A percentile compares a stretch with the other conserved stretches of the same genome.
phyloP scores from a whole-genome alignment of 2,113 vertebrate genomes.

The Eclectus roratus region DNA sequence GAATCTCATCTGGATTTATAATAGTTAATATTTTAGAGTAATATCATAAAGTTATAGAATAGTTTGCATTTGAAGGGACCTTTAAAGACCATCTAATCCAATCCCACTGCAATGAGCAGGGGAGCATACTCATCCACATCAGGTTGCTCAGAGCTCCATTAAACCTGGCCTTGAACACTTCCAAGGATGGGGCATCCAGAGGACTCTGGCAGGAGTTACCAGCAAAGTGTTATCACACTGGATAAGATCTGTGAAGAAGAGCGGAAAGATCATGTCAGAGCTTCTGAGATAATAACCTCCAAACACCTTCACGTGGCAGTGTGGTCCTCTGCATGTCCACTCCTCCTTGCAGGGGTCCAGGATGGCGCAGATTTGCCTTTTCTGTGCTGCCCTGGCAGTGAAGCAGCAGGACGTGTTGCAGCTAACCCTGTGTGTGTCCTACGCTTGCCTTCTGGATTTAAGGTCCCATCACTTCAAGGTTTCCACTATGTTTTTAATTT shows the following conservation, averaged over 20 bases:
- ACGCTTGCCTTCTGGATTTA: neutral
- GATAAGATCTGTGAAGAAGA: constrained; percentile 79
- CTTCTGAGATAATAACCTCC: constrained; percentile 81
- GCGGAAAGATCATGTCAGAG: constrained; percentile 84
- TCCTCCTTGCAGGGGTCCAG: neutral
- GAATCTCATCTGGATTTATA: neutral
- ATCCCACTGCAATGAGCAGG: too few species aligned
- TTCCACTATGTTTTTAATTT: neutral
- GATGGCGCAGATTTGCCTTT: too few species aligned
- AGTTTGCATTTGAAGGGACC: neutral
- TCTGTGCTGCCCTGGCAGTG: too few species aligned
- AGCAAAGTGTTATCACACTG: constrained; percentile 73
- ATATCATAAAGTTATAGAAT: neutral
- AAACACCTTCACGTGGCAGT: accelerated
- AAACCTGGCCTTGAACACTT: neutral
- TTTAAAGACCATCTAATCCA: neutral
- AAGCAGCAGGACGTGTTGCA: neutral
- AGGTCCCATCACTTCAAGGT: neutral
- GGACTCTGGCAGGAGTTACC: constrained; percentile 77
- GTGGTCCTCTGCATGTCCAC: neutral
- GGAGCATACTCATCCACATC: neutral
- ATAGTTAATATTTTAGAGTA: neutral
- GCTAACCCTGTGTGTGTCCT: neutral
- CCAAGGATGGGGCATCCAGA: neutral
- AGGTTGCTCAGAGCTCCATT: neutral